Base-by-base conservation (phyloP, 92 coral and sea anemone species). In the Actinernus sp. region DNA sequence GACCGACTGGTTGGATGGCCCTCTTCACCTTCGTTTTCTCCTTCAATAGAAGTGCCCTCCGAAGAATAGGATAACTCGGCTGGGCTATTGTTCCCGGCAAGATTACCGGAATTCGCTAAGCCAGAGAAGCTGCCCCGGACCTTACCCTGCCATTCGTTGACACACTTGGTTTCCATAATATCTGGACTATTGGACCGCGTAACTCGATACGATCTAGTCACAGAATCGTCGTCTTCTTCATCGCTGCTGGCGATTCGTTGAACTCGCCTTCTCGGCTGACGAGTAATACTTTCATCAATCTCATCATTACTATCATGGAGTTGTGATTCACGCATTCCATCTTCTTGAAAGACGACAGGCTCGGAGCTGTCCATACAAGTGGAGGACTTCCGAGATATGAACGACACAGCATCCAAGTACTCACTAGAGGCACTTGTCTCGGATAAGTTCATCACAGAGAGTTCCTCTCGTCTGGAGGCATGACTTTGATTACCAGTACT, bases 191-290 rank as follows among this genome's bases (percentile, higher is more conserved):
- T 47, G 54, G 7, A 7, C 54, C 21, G n/a, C n/a, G n/a, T n/a
- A n/a, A n/a, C n/a, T n/a, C n/a, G n/a, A n/a, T n/a, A n/a, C n/a
- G n/a, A n/a, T n/a, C n/a, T n/a, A n/a, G n/a, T 34, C 41, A 34
- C 41, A 34, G 41, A 34, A 6, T 34, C 41, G 14, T 34, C 41
- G 24, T 53, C 60, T 19, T 58, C 79, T 20, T 71, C 69, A 48
- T 47, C 26, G 31, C 28, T 44, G n/a, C n/a, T n/a, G 2, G 28
- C 68, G 26, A 66, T 66, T 36, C 53, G 65, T 40, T 16, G 3
- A 17, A 60, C 67, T 23, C 71, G 13, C 20, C 52, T 59, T 59
- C 54, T 19, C 2, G 49, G 4, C 66, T 19, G 33, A 1, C 27
- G 1, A 13, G 52, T 33, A 20, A 36, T 14, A 18, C 26, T 49